Conservation (phyloP, 53 echinoderm and acorn worm species). For the Patiria pectinifera region DNA sequence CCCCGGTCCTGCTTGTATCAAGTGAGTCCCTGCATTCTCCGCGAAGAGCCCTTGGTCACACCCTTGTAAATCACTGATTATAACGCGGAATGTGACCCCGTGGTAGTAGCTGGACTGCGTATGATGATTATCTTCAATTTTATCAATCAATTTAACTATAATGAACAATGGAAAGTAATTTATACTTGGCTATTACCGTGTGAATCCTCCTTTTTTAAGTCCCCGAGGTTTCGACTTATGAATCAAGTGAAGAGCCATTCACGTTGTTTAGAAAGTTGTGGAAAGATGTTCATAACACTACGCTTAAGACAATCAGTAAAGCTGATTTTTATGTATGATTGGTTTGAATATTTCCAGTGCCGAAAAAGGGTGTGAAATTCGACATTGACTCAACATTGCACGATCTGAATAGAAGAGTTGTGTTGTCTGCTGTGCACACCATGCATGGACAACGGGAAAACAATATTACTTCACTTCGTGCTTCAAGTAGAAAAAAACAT, state of each 20-base stretch:
- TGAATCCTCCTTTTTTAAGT: no score
- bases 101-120: not conserved
- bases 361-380: no score
- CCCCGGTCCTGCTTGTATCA: not conserved
- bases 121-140: not conserved
- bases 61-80: slow-evolving; percentile 2
- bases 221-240: no score
- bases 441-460: not conserved
- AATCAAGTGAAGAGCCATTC: no score
- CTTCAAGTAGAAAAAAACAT: not conserved
- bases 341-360: no score
- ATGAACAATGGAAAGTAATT: not conserved
- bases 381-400: no score
- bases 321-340: no score
- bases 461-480: not conserved
- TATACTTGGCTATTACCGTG: not conserved
- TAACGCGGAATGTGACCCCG: slow-evolving; percentile 21
- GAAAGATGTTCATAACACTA: no score
- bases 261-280: no score
- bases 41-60: not conserved
- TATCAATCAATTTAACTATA: not conserved
- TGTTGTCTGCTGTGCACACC: not conserved
- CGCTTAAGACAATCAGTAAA: no score
- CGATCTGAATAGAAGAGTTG: no score
- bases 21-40: not conserved